Conservation (phyloP, 2,113 vertebrate species). For the Scomber scombrus region DNA sequence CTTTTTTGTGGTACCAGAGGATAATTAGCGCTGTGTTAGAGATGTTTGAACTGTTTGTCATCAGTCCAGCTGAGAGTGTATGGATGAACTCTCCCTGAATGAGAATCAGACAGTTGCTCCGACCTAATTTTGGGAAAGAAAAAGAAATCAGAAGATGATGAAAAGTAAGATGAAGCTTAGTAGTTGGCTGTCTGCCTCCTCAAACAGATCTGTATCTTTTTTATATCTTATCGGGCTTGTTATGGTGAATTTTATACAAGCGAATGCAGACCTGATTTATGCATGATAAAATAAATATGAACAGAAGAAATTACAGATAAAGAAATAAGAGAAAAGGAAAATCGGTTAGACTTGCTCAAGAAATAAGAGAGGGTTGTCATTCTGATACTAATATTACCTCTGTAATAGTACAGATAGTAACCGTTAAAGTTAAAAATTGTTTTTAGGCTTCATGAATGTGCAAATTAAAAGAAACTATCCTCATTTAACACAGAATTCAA, state of each 20-base stretch:
- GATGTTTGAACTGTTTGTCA: not conserved
- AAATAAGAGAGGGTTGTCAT: too few species aligned
- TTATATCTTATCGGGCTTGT: not conserved
- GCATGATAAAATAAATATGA: not conserved
- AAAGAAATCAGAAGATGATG: not conserved
- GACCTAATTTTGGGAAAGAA: not conserved
- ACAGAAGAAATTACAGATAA: too few species aligned
- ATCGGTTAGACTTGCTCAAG: too few species aligned
- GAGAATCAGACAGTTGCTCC: not conserved
- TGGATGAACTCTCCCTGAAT: not conserved
- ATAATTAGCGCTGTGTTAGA: conserved; percentile 3
- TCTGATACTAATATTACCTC: too few species aligned
- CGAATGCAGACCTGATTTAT: not conserved
- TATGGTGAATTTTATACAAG: not conserved
- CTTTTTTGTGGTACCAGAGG: not conserved
- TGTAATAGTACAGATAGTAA: too few species aligned
- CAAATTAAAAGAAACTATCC: too few species aligned
- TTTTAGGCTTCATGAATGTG: too few species aligned
- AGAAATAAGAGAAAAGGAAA: too few species aligned
- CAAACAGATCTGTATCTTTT: not conserved
- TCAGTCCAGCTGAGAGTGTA: not conserved
- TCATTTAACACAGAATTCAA: too few species aligned
- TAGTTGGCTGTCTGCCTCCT: not conserved
- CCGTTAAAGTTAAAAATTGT: too few species aligned
- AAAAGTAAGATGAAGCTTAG: not conserved